Base-by-base conservation (phyloP, 2,797 vertebrate genomes). In the Muscicapa comitata region DNA sequence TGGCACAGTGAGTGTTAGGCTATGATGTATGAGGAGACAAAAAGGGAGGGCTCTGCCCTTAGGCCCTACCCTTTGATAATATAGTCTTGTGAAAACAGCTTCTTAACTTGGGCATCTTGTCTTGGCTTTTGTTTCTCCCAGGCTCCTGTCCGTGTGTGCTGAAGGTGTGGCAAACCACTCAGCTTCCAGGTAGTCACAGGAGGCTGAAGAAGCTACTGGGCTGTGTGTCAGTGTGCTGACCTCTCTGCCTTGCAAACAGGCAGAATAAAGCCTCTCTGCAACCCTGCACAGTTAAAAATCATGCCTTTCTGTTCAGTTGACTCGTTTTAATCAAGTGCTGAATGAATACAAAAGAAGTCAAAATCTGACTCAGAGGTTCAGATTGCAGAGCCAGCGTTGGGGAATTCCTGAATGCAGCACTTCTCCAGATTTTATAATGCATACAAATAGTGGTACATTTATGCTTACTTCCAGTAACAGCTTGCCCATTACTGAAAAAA, bases 361-460 rank as follows among this genome's bases (percentile, higher is more conserved):
- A 74, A 94, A 63, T 93, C 88, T 95, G 88, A 90, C 71, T 94
- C 75, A 97, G 83, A 87, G n/a, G 51, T 86, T 79, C 67, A 92
- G 63, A 54, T 35, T 76, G 74, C 45, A 67, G 63, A 78, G 63
- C 66, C n/a, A 29, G 25, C 73, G 20, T 13, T 71, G 92, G 90
- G 90, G 81, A 95, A 94, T 92, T 95, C 94, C 96, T 68, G 84
- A 87, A 47, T 28, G 28, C 3, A 77, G 17, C 17, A 57, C 5
- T 87, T 91, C 45, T 89, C 16, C 47, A 80, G 86, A 80, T 92
- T 91, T 94, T 91, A 67, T 89, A 89, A 58, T 51, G 45, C 53
- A 35, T 77, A 79, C 29, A 83, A 51, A 47, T 65, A 79, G 28
- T n/a, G n/a, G 38, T 81, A 63, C 26, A 17, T 54, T 90, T 86